Conservation (phyloP, 1,140 invertebrate genomes). For the Pinna nobilis region DNA sequence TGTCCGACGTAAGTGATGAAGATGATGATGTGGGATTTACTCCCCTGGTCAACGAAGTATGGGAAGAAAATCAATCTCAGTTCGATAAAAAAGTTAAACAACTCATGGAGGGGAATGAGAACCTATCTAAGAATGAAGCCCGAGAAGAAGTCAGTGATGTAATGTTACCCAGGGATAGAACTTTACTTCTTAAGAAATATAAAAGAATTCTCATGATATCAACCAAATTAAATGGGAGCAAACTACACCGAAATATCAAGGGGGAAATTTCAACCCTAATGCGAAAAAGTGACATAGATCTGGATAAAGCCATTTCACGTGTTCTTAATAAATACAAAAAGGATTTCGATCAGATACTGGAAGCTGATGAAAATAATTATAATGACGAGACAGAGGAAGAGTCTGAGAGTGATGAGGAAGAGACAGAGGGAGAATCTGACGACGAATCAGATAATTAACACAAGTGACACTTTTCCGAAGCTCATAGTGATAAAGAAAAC, state of each 20-base stretch:
- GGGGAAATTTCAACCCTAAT: neutral
- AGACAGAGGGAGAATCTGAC: too few species aligned
- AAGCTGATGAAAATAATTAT: neutral
- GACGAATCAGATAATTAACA: too few species aligned
- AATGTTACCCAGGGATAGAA: neutral
- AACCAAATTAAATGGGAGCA: neutral
- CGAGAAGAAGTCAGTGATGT: neutral
- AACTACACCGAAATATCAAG: neutral
- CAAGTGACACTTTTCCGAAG: too few species aligned
- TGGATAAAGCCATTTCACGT: neutral
- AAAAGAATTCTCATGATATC: neutral
- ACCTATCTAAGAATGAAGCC: neutral
- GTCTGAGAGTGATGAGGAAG: neutral
- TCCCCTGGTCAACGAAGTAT: neutral
- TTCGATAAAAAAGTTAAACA: neutral
- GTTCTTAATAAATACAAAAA: neutral
- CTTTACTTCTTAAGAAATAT: neutral
- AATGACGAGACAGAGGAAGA: neutral
- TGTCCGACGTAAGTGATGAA: neutral
- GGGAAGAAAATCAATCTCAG: conserved; percentile 6
- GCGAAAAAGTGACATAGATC: neutral
- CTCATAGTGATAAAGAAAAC: too few species aligned
- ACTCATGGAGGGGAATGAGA: neutral
- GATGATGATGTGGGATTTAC: neutral
- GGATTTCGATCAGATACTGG: neutral